Percentiles rank a stretch among this genome's conserved stretches.
Conservation (phyloP, 2,113 vertebrate species). For the Stercorarius parasiticus region DNA sequence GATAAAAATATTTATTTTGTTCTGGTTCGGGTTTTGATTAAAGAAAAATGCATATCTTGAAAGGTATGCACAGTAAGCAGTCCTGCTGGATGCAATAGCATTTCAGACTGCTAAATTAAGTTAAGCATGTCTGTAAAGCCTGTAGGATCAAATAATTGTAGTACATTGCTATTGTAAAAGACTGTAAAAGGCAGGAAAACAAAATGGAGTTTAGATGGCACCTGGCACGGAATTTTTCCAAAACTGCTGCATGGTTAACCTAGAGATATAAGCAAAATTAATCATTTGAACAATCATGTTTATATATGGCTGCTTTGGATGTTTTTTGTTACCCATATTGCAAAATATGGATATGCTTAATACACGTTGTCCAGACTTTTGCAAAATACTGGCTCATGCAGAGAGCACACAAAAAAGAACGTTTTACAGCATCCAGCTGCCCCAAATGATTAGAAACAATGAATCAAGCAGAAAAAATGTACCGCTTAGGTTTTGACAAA, state of each 20-base stretch:
- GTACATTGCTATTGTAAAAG: not conserved
- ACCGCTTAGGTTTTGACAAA: not conserved
- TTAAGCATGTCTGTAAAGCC: not conserved
- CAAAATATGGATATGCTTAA: not conserved
- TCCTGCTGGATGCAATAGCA: not conserved
- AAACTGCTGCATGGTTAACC: not conserved
- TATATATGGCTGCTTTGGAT: not conserved
- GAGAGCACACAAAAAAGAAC: not conserved
- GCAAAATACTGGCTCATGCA: not conserved
- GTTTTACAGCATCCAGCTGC: not conserved
- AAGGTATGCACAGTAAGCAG: not conserved
- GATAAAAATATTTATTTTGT: not conserved
- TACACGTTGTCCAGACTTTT: not conserved
- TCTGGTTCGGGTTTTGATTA: not conserved
- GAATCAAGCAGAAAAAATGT: not conserved
- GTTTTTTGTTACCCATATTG: not conserved
- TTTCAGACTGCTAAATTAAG: not conserved
- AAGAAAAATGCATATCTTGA: not conserved
- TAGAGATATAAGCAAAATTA: not conserved
- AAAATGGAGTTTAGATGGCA: not conserved
- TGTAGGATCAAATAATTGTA: not conserved
- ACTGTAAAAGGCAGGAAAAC: not conserved
- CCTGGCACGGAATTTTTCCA: not conserved
- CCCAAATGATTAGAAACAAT: not conserved
- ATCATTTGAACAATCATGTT: not conserved